Conservation (phyloP, 1,140 invertebrate species). For the Ceratoteleas bidentatus region DNA sequence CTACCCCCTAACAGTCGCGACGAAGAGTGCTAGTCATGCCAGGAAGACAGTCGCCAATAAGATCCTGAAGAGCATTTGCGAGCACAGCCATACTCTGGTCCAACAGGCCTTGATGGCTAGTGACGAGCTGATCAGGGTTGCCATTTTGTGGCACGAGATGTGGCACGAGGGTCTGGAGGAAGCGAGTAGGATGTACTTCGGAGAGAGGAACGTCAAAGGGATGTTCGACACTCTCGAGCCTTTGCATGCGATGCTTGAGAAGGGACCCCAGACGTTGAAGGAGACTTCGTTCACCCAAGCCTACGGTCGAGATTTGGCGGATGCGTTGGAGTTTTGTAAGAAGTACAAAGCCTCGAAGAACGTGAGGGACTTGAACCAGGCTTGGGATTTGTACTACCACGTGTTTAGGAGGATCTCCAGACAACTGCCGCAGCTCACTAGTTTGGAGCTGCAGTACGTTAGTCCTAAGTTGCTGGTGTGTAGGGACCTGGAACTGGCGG, state of each 20-base stretch:
- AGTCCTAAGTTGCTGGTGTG: constrained; percentile 95
- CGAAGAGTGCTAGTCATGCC: constrained; percentile 93
- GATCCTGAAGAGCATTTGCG: constrained; percentile 97
- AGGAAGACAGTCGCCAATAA: constrained; percentile 96
- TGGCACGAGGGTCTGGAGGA: constrained; percentile 99
- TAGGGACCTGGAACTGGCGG: constrained; percentile 95
- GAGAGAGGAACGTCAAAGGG: constrained; percentile 95
- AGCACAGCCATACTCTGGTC: constrained; percentile 95
- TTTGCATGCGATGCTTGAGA: constrained; percentile 95
- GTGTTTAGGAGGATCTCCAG: constrained; percentile 97
- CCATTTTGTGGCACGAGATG: constrained; percentile 99
- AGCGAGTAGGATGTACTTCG: constrained; percentile 97
- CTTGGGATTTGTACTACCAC: constrained; percentile 99
- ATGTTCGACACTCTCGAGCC: constrained; percentile 98
- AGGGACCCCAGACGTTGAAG: constrained; percentile 96
- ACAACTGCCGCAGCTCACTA: constrained; percentile 94
- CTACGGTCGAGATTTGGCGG: constrained; percentile 95
- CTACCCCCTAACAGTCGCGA: constrained; percentile 98
- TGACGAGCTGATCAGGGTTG: constrained; percentile 98
- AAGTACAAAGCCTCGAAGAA: constrained; percentile 92
- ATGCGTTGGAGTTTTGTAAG: constrained; percentile 97
- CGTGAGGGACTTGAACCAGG: constrained; percentile 95
- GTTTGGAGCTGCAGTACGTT: constrained; percentile 96
- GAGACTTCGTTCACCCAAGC: constrained; percentile 98
- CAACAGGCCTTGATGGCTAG: constrained; percentile 96